Percentiles rank a stretch among this genome's conserved stretches.
phyloP scores from a whole-genome alignment of 2,797 vertebrate species.

The Varecia variegata region DNA sequence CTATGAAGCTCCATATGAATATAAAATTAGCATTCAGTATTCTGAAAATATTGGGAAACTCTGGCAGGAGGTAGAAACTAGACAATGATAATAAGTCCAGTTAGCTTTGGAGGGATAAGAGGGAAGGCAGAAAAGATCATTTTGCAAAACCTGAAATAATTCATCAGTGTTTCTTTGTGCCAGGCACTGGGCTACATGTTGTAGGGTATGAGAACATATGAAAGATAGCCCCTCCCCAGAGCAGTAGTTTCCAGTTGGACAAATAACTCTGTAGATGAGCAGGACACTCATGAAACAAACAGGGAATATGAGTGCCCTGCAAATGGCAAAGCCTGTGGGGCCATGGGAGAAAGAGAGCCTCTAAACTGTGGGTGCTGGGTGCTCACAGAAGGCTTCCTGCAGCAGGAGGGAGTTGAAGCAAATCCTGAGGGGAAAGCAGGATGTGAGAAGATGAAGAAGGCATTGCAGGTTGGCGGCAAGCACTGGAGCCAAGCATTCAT shows the following conservation, averaged over 20 bases:
- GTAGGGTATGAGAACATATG: neutral
- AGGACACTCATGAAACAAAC: neutral
- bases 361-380: rapidly evolving
- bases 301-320: neutral
- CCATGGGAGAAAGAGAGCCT: neutral
- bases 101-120: neutral
- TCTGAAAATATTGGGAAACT: neutral
- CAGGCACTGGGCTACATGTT: neutral
- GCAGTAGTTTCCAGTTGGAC: neutral
- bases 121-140: neutral
- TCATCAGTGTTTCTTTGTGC: neutral
- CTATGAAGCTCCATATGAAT: neutral
- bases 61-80: neutral
- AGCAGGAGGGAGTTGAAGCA: neutral
- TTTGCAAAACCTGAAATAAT: neutral
- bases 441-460: neutral
- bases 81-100: neutral
- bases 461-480: neutral
- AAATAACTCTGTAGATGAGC: neutral
- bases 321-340: neutral
- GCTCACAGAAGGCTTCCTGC: neutral
- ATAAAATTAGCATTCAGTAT: neutral
- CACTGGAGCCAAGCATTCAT: neutral
- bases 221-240: neutral
- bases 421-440: neutral